A percentile compares a stretch with the other conserved stretches of the same genome.
Conservation (phyloP, 2,113 vertebrate genomes). For the Crotalus viridis region DNA sequence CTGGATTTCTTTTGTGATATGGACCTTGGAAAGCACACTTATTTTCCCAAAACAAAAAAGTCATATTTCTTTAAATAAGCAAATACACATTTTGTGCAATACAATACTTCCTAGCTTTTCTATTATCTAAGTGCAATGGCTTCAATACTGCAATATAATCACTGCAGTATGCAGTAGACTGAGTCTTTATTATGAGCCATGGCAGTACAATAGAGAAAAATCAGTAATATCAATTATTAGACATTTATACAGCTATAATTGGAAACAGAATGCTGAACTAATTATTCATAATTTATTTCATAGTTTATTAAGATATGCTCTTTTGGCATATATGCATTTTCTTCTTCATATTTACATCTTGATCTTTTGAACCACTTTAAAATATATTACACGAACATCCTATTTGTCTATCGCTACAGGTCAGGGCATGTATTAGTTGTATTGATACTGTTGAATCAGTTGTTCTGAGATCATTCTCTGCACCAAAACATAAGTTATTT, state of each 20-base stretch:
- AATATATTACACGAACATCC: neutral
- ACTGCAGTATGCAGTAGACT: neutral
- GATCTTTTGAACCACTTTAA: neutral
- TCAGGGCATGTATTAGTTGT: neutral
- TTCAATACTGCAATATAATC: neutral
- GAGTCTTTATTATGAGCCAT: neutral
- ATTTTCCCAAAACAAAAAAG: neutral
- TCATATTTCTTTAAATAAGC: neutral
- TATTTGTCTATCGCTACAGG: neutral
- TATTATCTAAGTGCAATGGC: neutral
- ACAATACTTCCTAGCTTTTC: neutral
- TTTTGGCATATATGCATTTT: neutral
- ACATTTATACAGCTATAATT: neutral
- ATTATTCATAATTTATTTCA: neutral
- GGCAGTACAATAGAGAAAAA: neutral
- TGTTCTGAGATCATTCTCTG: neutral
- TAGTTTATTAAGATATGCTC: neutral
- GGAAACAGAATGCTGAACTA: neutral
- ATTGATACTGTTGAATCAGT: neutral
- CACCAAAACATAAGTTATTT: neutral
- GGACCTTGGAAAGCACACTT: neutral
- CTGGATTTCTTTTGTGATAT: neutral
- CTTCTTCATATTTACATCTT: neutral
- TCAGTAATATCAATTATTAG: neutral
- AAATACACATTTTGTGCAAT: neutral